Base-by-base conservation (phyloP, 2,797 vertebrate species). In the Premnoplex brunnescens region DNA sequence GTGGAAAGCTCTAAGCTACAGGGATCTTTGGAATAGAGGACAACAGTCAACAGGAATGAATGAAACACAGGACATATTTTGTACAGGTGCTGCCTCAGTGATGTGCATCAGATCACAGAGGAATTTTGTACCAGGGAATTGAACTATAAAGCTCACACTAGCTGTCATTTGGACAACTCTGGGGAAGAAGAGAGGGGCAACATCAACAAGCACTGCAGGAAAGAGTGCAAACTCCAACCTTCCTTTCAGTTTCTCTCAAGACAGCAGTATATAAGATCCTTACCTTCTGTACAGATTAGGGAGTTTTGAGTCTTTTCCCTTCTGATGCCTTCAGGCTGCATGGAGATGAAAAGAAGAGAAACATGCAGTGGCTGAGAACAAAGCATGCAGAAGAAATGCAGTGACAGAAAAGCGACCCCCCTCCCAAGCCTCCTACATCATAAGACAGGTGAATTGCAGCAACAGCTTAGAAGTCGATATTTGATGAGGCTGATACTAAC, bases 281-380 rank as follows among this genome's bases (percentile, higher is more conserved):
- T 95, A 97, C 97, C 96, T 88, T 93, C 85, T 24, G 90, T 88
- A 56, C 97, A 97, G 67, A 96, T 85, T 19, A 97, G 81, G 32
- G 71, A 93, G 54, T 92, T 96, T 71, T 95, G 96, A 7, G 97
- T 96, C 49, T 86, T 93, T 66, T 97, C 96, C 52, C 81, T 96
- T 83, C 88, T 89, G 69, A 97, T 88, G 28, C 97, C 97, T 97
- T 97, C 97, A n/a, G 97, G 87, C 97, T 97, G 74, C 51, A 32
- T 18, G 59, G 59, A 7, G 14, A 44, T 30, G 48, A 27, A 63
- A 91, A 90, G 68, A 95, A 67, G 58, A 87, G 28, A 39, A 12
- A 59, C 1, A 21, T 9, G 6, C 24, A 49, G 24, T 17, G 16
- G 16, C 21, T 76, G 52, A 89, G 62, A 88, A 66, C 34, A 82